Base-by-base conservation (phyloP, 2,888 invertebrate species). In the Campoplex capitator region DNA sequence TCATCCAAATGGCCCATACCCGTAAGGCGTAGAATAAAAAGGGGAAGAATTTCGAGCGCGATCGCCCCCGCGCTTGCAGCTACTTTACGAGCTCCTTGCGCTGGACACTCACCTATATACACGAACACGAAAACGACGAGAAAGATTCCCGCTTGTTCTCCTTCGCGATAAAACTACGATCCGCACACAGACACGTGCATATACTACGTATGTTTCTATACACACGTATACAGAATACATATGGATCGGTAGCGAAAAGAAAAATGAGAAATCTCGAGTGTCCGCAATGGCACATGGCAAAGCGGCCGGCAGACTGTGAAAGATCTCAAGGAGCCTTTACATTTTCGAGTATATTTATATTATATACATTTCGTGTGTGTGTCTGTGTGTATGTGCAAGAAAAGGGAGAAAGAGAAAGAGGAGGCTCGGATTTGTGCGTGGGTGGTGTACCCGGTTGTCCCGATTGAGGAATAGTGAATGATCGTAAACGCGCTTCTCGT, bases 381-480 rank as follows among this genome's bases (percentile, higher is more conserved):
- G 45, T 23, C 23, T 28, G 16, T 62, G 11, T 48, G 45, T 23
- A 0, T 28, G 16, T 35, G 68, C 42, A n/a, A 65, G 71, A 35
- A 70, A 65, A 56, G 62, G 32, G 16, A 67, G 45, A 38, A 62
- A 32, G 16, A 67, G 45, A 38, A 62, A 32, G 28, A 65, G 58
- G 73, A 74, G 48, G n/a, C 58, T 68, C 38, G 76, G 68, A 56
- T 79, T 70, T 23, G 91, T 92, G 91, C 91, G 90, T 91, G 90
- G 89, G 74, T 82, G 67, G 82, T 48, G 35, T 56, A 48, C 48
- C 54, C 68, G 45, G 70, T 65, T 62, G 62, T 62, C 62, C 54
- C 75, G 73, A 51, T 76, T 65, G 82, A 79, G 82, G 58, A 91
- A 91, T 91, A 90, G 90, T 90, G 91, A 92, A 92, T 92, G 91